A percentile compares a stretch with the other conserved stretches of the same genome.
Evolutionary conservation across 2,113 vertebrate genomes (phyloP).

Genomic region (Megalops atlanticus): DNA sequence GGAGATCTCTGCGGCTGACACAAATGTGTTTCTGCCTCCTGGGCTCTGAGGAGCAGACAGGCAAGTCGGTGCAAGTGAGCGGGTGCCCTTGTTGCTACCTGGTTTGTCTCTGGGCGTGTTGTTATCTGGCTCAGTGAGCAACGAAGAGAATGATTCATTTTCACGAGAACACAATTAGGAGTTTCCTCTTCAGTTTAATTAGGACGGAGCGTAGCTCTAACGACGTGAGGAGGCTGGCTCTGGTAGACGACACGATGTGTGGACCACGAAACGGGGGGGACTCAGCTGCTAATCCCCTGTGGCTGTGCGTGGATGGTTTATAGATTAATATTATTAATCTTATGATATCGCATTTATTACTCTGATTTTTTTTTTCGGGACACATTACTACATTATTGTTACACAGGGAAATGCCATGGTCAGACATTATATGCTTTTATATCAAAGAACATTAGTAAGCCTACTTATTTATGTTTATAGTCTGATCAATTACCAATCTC

Average conservation of each 20-base stretch:
- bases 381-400: background rate
- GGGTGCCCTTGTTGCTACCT: background rate
- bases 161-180: slow-evolving; percentile 1
- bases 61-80: background rate
- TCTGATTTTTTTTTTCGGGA: background rate
- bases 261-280: background rate
- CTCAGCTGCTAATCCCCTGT: background rate
- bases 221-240: background rate
- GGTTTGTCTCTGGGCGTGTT: background rate
- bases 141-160: background rate
- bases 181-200: background rate
- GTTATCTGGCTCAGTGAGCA: slow-evolving; percentile 1
- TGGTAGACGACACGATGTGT: background rate
- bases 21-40: background rate
- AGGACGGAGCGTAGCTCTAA: background rate
- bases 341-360: background rate
- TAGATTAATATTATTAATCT: background rate
- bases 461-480: no score
- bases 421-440: background rate
- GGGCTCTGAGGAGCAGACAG: background rate
- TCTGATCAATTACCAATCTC: no score
- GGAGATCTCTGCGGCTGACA: background rate
- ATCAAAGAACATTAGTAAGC: background rate
- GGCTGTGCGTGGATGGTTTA: background rate
- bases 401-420: background rate